Conservation (phyloP, 2,113 vertebrate genomes). For the Piprites chloris region DNA sequence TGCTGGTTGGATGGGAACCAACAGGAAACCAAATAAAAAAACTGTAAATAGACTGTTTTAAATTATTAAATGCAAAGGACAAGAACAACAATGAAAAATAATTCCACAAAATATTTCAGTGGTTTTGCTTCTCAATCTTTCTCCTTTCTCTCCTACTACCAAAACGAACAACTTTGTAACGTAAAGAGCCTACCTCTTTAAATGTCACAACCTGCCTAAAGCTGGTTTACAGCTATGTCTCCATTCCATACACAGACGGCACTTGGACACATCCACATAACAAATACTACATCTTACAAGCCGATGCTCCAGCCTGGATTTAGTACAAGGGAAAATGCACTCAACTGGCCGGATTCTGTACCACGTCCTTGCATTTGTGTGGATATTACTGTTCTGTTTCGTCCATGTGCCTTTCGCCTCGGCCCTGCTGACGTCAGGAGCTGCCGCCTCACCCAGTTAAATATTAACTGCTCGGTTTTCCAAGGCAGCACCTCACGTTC, state of each 20-base stretch:
- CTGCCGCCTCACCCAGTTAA: background rate
- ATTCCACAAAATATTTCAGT: background rate
- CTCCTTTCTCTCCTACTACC: background rate
- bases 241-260: background rate
- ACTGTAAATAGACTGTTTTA: background rate
- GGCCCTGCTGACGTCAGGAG: background rate
- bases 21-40: background rate
- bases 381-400: background rate
- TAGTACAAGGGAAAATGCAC: background rate
- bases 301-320: background rate
- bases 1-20: background rate
- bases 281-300: fast-evolving
- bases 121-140: background rate
- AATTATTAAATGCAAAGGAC: background rate
- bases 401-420: fast-evolving
- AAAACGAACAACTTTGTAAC: background rate
- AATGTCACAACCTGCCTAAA: background rate
- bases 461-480: background rate
- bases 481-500: background rate
- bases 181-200: background rate
- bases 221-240: background rate
- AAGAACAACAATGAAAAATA: background rate
- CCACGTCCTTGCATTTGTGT: background rate
- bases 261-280: fast-evolving
- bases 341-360: fast-evolving